Evolutionary conservation across 2,797 vertebrate genomes (phyloP), one percentile per base, ranked within the genome.

Genomic region (Rhynchotus rufescens): DNA sequence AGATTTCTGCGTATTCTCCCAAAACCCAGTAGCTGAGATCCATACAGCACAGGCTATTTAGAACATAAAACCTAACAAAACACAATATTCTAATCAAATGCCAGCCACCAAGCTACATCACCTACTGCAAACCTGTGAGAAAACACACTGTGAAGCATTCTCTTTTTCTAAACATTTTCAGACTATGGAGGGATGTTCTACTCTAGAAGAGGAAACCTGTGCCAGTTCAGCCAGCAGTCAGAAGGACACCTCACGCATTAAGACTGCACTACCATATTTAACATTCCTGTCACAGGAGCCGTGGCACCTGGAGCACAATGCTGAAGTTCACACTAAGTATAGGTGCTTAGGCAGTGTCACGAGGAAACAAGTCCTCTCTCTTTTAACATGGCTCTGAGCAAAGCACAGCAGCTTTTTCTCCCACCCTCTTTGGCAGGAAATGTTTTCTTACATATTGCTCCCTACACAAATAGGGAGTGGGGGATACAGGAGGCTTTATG

Each of bases 391-490:
- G 66, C 66, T 78, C 73, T 69, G 76, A 87, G 59, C 52, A 91
- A 90, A 94, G 59, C 51, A 44, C 51, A 80, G 54, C 16, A 88
- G 59, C 93, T 80, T 90, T 69, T 89, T 81, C 54, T 64, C 34
- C 84, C 38, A 17, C 73, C 38, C 65, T 40, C 47, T 77, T 75
- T 66, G 76, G 6, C 11, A 80, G 51, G 38, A 67, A 87, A 42
- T 45, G 14, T 80, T 62, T 62, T 73, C 52, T 66, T 72, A 5
- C 23, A 47, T 75, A 40, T 59, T 59, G 59, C 62, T 90, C 66
- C 73, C 76, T 73, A 90, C 59, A 59, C 44, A 30, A 2, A 42
- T 14, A 22, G 79, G 47, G 22, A 89, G 26, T 3, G 21, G 57
- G 86, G 61, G 57, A 81, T 80, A 69, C 51, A 45, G 52, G 79